phyloP scores from a whole-genome alignment of 2,888 invertebrate genomes.

The Pandemis heparana region DNA sequence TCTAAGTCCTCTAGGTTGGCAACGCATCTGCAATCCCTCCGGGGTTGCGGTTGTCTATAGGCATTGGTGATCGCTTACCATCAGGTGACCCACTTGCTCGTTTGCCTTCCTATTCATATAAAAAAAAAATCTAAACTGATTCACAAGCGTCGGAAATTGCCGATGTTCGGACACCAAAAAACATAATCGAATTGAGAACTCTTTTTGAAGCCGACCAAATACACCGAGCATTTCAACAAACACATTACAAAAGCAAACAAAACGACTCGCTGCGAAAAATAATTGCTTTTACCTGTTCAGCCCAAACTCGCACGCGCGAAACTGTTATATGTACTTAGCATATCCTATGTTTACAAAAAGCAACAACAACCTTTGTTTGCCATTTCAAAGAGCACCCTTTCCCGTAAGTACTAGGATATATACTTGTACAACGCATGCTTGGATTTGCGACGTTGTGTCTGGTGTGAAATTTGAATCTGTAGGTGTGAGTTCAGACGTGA shows the following conservation, averaged over 20 bases:
- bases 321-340: neutral
- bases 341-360: neutral
- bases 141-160: too few species aligned
- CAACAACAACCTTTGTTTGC: neutral
- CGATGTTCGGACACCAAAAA: too few species aligned
- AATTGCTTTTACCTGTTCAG: slow-evolving; percentile 22
- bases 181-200: too few species aligned
- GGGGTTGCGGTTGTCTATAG: too few species aligned
- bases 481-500: slow-evolving; percentile 7
- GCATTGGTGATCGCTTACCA: too few species aligned
- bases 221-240: neutral
- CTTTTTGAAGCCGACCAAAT: neutral
- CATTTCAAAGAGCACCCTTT: neutral
- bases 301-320: slow-evolving; percentile 1
- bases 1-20: too few species aligned
- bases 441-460: neutral
- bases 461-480: neutral
- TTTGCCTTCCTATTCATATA: too few species aligned
- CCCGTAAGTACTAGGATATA: neutral
- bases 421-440: neutral
- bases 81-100: too few species aligned
- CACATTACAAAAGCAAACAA: slow-evolving; percentile 9
- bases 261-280: slow-evolving; percentile 10
- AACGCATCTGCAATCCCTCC: too few species aligned
- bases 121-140: too few species aligned